Base-by-base conservation (phyloP, 2,797 vertebrate species). In the Moxostoma hubbsi region DNA sequence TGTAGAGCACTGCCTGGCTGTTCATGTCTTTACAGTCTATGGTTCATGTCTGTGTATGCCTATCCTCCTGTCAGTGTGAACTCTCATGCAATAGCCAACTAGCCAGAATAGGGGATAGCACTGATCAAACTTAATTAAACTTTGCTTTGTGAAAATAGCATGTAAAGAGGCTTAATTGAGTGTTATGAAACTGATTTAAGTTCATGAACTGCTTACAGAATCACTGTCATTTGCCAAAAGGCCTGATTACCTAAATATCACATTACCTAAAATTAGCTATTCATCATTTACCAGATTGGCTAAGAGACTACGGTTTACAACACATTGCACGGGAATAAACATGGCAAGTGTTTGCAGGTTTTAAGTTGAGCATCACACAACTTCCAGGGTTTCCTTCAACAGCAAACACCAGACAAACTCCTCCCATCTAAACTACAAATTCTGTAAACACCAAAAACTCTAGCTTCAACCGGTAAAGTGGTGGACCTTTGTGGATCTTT, bases 291-390 rank as follows among this genome's bases (percentile, higher is more conserved):
- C 1, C 7, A 54, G 36, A 3, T 1, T 4, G 51, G 18, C 1
- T 10, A 4, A 67, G 9, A 58, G 1, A 58, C 6, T 6, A 57
- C 0, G 6, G 3, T 49, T 7, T 0, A 47, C 45, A 10, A 16
- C 9, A 24, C 54, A 55, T 18, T 13, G 11, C 1, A 51, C 2
- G n/a, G 11, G 10, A n/a, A 54, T 47, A 9, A 57, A 12, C n/a
- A n/a, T 7, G 12, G 36, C 47, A 36, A 57, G 16, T 36, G 53
- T 57, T 11, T 66, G 43, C 4, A 68, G 55, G 9, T 62, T 49
- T 43, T 15, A 59, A 69, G 15, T 43, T 53, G 13, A 51, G 47
- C 47, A 76, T 67, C 55, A 49, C 74, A 9, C 9, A 67, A 67
- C 74, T 61, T 61, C 6, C 24, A 61, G n/a, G 5, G 2, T 69